Evolutionary conservation across 1,140 invertebrate species (phyloP), one percentile per base, ranked within the genome.

Genomic region (Zaprionus tsacasi): DNA sequence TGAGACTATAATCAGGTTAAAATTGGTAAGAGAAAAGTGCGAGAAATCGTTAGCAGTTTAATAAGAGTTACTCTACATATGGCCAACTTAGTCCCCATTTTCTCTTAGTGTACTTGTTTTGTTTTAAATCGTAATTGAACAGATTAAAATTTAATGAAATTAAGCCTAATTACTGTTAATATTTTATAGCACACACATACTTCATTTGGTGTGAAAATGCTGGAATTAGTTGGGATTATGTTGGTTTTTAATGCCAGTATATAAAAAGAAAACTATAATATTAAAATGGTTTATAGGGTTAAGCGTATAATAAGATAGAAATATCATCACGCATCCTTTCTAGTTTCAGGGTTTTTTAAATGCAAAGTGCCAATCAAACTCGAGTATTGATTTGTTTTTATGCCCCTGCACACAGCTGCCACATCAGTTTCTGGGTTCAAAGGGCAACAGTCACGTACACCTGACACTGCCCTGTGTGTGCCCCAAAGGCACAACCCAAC

Each of bases 321-420:
- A 13, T 21, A 59, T 43, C 13, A 43, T 3, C 52, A 10, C 11
- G 21, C 21, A 27, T 58, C 38, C 36, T 58, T 15, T 73, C 64
- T 74, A 81, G 66, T 71, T 70, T 72, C 38, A 55, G 52, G 77
- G 81, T 81, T 21, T 21, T 30, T 85, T 85, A 73, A 79, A 89
- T 89, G 70, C 70, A 81, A 85, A 89, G 72, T 89, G 85, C 80
- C 85, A 89, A 89, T 89, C 85, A 89, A 89, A 79, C 33, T 33
- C 36, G 48, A 45, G 64, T 89, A 85, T 89, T 89, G 85, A 89
- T 83, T 79, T 82, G 65, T 57, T 75, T 76, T 67, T 54, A 70
- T 70, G 56, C 50, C 64, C 56, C 27, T 36, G 45, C 56, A 67
- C 56, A 67, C 66, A 71, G 27, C 56, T 67, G 59, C 70, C 43